These are phyloP conservation scores for Limulus polyphemus DNA, from an alignment of 2,888 invertebrate genomes.

Conservation along the genomic window DNA sequence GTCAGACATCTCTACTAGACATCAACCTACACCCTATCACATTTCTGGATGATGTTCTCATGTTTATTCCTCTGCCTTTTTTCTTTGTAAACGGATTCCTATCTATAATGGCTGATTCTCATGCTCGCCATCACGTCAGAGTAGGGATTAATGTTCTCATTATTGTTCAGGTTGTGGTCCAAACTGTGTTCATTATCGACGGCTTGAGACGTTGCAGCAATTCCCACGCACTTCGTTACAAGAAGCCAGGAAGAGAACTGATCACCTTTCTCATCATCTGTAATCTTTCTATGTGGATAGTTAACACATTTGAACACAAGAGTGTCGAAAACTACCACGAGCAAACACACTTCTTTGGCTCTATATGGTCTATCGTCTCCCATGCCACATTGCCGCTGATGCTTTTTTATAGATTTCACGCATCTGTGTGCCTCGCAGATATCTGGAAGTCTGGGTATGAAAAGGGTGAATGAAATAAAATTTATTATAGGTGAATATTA, in stretches of 20 bases:
- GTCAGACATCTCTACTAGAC: conserved; percentile 51
- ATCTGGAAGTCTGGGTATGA: conserved; percentile 64
- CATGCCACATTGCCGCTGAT: conserved; percentile 59
- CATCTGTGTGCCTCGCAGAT: conserved; percentile 62
- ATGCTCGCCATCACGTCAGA: conserved; percentile 10
- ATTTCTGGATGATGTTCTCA: conserved; percentile 56
- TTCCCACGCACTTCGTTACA: conserved; percentile 46
- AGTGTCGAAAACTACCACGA: conserved; percentile 44
- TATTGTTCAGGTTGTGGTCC: conserved; percentile 55
- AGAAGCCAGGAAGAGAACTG: conserved; percentile 60
- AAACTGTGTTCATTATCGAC: conserved; percentile 59
- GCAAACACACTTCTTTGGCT: conserved; percentile 55
- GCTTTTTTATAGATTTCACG: conserved; percentile 61
- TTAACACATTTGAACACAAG: conserved; percentile 55
- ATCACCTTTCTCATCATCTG: conserved; percentile 61
- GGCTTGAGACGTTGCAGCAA: conserved; percentile 59
- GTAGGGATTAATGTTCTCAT: conserved; percentile 20
- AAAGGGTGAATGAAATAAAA: conserved; percentile 37
- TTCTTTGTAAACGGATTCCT: conserved; percentile 58
- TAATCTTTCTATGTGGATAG: conserved; percentile 64
- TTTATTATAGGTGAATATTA: no score
- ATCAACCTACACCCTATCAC: conserved; percentile 44
- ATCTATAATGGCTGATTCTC: conserved; percentile 22
- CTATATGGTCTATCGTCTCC: conserved; percentile 55
- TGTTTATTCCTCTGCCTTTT: conserved; percentile 59